These are phyloP conservation scores for Piscicola geometra DNA, from an alignment of 2,888 invertebrate species.

Conservation along the genomic window DNA sequence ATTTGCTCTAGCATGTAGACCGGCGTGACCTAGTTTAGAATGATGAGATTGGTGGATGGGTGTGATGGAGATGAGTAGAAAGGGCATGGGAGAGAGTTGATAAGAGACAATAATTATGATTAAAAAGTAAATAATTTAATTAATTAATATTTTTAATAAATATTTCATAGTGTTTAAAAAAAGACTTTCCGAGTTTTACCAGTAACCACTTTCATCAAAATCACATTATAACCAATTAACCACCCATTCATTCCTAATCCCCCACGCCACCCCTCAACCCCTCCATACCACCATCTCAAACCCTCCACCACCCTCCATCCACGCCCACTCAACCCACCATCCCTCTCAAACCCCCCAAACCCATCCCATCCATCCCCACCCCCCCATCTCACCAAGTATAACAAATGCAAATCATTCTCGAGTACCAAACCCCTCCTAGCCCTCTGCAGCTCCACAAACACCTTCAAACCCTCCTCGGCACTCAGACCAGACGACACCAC, in stretches of 20 bases:
- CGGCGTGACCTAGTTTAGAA: slow-evolving; percentile 72
- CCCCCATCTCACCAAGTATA: slow-evolving; percentile 71
- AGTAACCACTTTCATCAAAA: too few species aligned
- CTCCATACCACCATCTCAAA: too few species aligned
- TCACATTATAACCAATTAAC: too few species aligned
- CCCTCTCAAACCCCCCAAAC: background rate
- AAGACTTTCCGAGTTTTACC: too few species aligned
- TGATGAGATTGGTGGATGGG: background rate
- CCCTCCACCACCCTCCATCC: background rate
- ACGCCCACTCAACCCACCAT: background rate
- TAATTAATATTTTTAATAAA: too few species aligned
- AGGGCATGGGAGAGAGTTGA: too few species aligned
- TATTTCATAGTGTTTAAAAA: too few species aligned
- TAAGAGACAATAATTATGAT: too few species aligned
- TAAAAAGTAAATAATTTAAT: too few species aligned
- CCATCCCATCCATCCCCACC: background rate
- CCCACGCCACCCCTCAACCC: too few species aligned
- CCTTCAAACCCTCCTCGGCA: slow-evolving; percentile 83
- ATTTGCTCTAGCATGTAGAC: slow-evolving; percentile 77
- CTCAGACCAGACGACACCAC: slow-evolving; percentile 86
- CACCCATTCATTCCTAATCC: too few species aligned
- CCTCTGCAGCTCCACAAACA: slow-evolving; percentile 81
- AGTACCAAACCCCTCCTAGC: slow-evolving; percentile 84
- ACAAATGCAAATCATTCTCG: slow-evolving; percentile 87
- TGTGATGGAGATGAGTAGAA: background rate